Percentiles rank a stretch among this genome's conserved stretches.
Evolutionary conservation across 2,888 invertebrate genomes (phyloP).

Genomic region (Phyllotreta striolata): DNA sequence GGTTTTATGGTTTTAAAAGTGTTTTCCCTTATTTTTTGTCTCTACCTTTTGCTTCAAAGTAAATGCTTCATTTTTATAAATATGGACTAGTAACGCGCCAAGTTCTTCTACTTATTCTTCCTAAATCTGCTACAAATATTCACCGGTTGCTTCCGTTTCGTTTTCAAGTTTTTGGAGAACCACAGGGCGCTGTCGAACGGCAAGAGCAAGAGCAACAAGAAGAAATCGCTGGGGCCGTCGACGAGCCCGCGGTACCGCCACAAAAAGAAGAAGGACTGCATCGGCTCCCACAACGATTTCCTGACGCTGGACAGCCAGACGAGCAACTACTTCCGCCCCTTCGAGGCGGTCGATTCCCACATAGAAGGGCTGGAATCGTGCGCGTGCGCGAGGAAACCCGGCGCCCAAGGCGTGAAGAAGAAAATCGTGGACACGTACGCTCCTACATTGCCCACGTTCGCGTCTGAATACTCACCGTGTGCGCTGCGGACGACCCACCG

Average conservation of each 20-base stretch:
- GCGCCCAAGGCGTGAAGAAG: conserved; percentile 31
- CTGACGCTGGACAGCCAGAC: conserved; percentile 42
- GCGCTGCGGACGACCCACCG: conserved; percentile 58
- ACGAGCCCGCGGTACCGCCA: conserved; percentile 43
- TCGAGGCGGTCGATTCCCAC: conserved; percentile 57
- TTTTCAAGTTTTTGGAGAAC: conserved; percentile 38
- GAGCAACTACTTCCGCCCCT: conserved; percentile 55
- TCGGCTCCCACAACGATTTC: conserved; percentile 49
- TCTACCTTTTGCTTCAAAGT: no score
- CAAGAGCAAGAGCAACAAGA: conserved; percentile 44
- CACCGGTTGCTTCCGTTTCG: neutral
- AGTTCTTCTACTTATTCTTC: neutral
- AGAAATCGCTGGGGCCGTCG: conserved; percentile 36
- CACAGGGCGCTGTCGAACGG: conserved; percentile 42
- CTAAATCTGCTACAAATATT: neutral
- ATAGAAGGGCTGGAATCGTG: conserved; percentile 50
- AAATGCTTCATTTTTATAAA: no score
- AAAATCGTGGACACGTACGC: conserved; percentile 58
- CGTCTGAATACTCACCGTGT: conserved; percentile 66
- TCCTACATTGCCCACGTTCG: conserved; percentile 64
- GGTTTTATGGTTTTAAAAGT: no score
- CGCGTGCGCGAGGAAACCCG: conserved; percentile 41
- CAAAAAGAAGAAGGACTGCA: conserved; percentile 57
- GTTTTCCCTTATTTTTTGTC: no score
- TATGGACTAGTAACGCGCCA: no score